A percentile compares a stretch with the other conserved stretches of the same genome.
Conservation (phyloP, 2,113 vertebrate genomes). For the Anser brachyrhynchus region DNA sequence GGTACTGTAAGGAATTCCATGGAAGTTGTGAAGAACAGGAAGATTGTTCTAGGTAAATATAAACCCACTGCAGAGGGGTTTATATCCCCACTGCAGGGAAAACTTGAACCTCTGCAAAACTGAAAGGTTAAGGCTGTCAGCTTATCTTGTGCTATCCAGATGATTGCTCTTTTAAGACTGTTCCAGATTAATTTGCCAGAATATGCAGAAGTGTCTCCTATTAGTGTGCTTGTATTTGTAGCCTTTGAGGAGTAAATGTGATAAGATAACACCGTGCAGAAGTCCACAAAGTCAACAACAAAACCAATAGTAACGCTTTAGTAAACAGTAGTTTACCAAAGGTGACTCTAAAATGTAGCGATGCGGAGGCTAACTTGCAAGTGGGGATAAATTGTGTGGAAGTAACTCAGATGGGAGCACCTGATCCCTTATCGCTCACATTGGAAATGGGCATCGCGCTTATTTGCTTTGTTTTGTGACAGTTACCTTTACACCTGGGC, state of each 20-base stretch:
- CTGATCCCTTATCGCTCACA: background rate
- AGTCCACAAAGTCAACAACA: background rate
- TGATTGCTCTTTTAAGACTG: background rate
- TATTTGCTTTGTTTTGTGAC: background rate
- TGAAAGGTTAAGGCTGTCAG: background rate
- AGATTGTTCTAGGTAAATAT: background rate
- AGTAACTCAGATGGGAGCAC: background rate
- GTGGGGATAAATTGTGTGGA: fast-evolving
- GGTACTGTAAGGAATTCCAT: background rate
- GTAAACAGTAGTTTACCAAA: background rate
- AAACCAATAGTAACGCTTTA: background rate
- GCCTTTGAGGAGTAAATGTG: background rate
- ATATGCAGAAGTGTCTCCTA: background rate
- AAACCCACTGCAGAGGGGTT: background rate
- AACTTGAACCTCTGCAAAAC: background rate
- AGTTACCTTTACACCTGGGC: fast-evolving
- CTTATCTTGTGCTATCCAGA: background rate
- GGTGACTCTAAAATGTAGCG: background rate
- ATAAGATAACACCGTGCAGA: background rate
- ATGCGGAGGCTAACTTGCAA: background rate
- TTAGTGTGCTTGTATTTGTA: background rate
- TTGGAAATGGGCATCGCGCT: background rate
- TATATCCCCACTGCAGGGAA: background rate
- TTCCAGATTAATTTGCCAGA: background rate
- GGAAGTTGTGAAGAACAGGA: background rate